Evolutionary conservation across 2,888 invertebrate genomes (phyloP), one percentile per base, ranked within the genome.

Genomic region (Horisme vitalbata): DNA sequence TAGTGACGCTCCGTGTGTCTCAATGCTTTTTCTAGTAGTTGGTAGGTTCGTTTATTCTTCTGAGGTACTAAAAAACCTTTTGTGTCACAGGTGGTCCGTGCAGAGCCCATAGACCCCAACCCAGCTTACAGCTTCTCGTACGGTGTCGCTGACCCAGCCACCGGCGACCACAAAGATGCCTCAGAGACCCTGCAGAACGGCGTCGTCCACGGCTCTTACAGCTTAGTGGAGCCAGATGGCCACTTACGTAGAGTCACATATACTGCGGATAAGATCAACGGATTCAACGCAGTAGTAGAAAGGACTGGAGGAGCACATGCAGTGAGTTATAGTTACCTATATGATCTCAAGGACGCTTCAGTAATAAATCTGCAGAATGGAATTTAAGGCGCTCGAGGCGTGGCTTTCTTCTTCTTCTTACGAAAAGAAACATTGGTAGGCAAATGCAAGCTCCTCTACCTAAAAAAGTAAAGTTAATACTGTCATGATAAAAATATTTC

Each of bases 201-300:
- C 37, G 90, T 90, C 6, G 89, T 90, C 10, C 90, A 90, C 63
- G 91, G 91, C 50, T 83, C 85, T 8, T 91, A 90, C 75, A 90
- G 90, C 65, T 73, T 91, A 48, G 89, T 90, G 18, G 90, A 90
- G 48, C 90, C 90, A 2, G 90, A 90, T 55, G 90, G 90, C 23
- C 89, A 90, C 61, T 52, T 90, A 0, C 68, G 90, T 27, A 75
- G 83, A 55, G 91, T 91, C 33, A 89, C 90, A 8, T 91, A 91
- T 72, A 90, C 90, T n/a, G 90, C 91, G 0, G 90, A 90, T 58
- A 84, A 90, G 35, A 61, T 90, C 45, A 89, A 90, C 58, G 90
- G 90, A 0, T 90, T 90, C 75, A 90, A 90, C 56, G 90, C 90
- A 4, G 90, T 90, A 4, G 90, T 91, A 2, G 89, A 90, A 59